Conservation (phyloP, 2,797 vertebrate species). For the Cichlasoma orientale region DNA sequence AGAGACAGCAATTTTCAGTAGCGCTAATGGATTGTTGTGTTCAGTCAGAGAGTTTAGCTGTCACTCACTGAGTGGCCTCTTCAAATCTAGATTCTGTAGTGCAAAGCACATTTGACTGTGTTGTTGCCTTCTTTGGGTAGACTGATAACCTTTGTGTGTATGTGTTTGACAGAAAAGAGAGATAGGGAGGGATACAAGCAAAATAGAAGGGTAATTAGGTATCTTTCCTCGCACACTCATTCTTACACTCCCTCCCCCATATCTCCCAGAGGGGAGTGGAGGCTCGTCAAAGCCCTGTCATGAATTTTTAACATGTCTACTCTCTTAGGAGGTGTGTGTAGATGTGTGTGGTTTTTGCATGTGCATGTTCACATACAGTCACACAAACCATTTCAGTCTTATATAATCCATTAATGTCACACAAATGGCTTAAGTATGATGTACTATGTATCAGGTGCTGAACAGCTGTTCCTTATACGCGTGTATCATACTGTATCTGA, state of each 20-base stretch:
- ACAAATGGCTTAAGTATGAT: slow-evolving; percentile 10
- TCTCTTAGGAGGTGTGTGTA: slow-evolving; percentile 42
- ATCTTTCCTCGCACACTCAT: slow-evolving; percentile 42
- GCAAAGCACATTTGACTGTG: slow-evolving; percentile 21
- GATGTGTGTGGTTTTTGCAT: slow-evolving; percentile 40
- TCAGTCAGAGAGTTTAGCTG: slow-evolving; percentile 48
- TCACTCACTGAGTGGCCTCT: slow-evolving; percentile 36
- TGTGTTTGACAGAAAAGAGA: slow-evolving; percentile 42
- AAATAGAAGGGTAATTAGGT: slow-evolving; percentile 63
- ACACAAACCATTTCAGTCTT: not conserved
- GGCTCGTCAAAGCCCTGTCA: slow-evolving; percentile 75
- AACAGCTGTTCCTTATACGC: slow-evolving; percentile 15
- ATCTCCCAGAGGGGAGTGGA: slow-evolving; percentile 67
- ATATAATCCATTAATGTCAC: slow-evolving; percentile 16
- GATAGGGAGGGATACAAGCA: slow-evolving; percentile 17
- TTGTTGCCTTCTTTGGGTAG: slow-evolving; percentile 5
- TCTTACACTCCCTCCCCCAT: slow-evolving; percentile 31
- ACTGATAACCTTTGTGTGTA: slow-evolving; percentile 23
- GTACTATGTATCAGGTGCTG: slow-evolving; percentile 10
- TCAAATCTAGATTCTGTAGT: slow-evolving; percentile 40
- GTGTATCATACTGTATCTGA: slow-evolving; percentile 9
- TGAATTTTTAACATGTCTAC: slow-evolving; percentile 77
- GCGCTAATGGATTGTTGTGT: slow-evolving; percentile 53
- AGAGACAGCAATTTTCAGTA: slow-evolving; percentile 6
- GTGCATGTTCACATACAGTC: slow-evolving; percentile 19